phyloP scores from a whole-genome alignment of 2,113 vertebrate genomes.

The Anolis carolinensis region DNA sequence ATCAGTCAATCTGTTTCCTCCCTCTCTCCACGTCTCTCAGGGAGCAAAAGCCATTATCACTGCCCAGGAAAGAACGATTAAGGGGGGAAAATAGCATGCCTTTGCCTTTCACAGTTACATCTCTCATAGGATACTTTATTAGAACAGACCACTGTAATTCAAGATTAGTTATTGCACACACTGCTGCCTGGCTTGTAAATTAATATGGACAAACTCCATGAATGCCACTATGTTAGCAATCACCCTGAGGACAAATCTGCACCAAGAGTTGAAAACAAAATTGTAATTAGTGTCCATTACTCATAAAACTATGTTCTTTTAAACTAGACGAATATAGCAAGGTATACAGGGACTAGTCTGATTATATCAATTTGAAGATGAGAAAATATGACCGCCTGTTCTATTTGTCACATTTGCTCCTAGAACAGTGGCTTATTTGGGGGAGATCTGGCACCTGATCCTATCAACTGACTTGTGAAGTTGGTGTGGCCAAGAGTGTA shows the following conservation, averaged over 20 bases:
- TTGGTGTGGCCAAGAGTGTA: no score
- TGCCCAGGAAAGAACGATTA: not conserved
- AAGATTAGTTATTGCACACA: not conserved
- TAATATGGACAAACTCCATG: not conserved
- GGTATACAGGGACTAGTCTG: not conserved
- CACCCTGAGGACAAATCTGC: not conserved
- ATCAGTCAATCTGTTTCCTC: no score
- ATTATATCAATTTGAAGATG: not conserved
- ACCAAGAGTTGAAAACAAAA: not conserved
- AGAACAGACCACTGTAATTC: not conserved
- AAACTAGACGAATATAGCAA: no score
- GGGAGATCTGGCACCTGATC: not conserved
- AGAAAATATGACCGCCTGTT: no score
- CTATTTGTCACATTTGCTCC: not conserved
- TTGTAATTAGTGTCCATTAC: not conserved
- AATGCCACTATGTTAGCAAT: not conserved
- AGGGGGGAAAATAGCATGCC: not conserved
- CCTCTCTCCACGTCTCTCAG: no score
- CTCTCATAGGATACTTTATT: not conserved
- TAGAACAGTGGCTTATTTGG: not conserved
- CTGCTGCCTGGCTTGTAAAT: not conserved
- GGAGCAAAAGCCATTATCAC: not conserved
- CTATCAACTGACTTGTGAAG: not conserved
- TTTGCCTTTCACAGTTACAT: not conserved
- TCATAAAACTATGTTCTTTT: not conserved